phyloP scores from a whole-genome alignment of 2,888 invertebrate species.

The Hylaea fasciaria region DNA sequence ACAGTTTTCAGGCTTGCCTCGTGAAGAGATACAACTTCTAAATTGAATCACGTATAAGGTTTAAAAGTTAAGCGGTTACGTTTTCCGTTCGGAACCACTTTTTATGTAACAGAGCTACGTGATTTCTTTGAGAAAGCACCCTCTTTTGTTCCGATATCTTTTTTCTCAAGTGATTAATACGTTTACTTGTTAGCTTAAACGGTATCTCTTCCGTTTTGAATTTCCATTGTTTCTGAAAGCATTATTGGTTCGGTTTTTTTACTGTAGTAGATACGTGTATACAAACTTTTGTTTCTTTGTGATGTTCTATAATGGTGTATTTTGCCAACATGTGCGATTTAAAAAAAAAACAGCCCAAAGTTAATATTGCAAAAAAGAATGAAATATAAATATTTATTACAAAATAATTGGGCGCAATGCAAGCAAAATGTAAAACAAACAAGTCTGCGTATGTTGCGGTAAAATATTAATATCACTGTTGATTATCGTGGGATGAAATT shows the following conservation, averaged over 20 bases:
- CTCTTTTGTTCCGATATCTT: constrained; percentile 70
- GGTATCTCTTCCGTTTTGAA: constrained; percentile 54
- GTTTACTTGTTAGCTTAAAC: constrained; percentile 67
- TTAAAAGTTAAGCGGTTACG: constrained; percentile 83
- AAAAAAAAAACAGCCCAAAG: no score
- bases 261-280: not conserved
- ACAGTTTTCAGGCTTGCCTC: constrained; percentile 71
- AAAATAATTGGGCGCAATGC: constrained; percentile 14
- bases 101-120: constrained; percentile 74
- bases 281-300: not conserved
- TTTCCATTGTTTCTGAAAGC: constrained; percentile 43
- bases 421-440: constrained; percentile 16
- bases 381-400: not conserved
- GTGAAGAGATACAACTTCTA: constrained; percentile 74
- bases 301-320: no score
- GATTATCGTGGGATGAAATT: constrained; percentile 23
- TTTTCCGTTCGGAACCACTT: constrained; percentile 76
- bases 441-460: constrained; percentile 12
- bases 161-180: constrained; percentile 65
- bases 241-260: constrained; percentile 28
- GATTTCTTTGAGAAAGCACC: constrained; percentile 69
- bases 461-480: constrained; percentile 29
- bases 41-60: constrained; percentile 84
- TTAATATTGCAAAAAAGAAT: not conserved
- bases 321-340: no score